Base-by-base conservation (phyloP, 1,140 invertebrate genomes). In the Kradibia gibbosae region DNA sequence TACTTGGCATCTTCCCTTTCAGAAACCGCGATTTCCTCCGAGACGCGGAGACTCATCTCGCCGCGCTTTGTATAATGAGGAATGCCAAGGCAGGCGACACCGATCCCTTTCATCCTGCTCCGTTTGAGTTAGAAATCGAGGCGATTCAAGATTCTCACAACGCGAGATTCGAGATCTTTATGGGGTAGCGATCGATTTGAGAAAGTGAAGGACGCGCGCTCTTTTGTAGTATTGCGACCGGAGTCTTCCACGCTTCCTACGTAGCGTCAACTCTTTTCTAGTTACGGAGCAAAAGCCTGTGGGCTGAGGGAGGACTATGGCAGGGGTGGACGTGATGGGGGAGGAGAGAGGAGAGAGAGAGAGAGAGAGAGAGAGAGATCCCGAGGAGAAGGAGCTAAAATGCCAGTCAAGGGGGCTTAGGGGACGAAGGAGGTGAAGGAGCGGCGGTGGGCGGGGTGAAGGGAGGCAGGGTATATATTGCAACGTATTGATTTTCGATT, bases 401-500 rank as follows among this genome's bases (percentile, higher is more conserved):
- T n/a, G n/a, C n/a, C n/a, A n/a, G n/a, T n/a, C n/a, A n/a, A n/a
- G n/a, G n/a, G n/a, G n/a, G n/a, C n/a, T n/a, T n/a, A 50, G 45
- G 8, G 39, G 22, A 45, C 20, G 48, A 39, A 65, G 70, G 70
- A 5, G 75, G 60, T 20, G 80, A 81, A 50, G 39, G 65, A 45
- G 67, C n/a, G 62, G 53, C 0, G 55, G 45, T 15, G 45, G 42
- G n/a, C n/a, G 28, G 34, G 75, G 45, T n/a, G 22, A 74, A 0
- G 39, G 67, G 60, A n/a, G 31, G 55, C 53, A 20, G 73, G 13
- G 39, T 53, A 73, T 22, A 31, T 53, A 65, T 17, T 74, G 34
- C 45, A 67, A 67, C 48, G 78, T 83, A 83, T 83, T 83, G 82
- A 80, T 83, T 83, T 83, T 76, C 60, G 78, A 53, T 83, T 80